Evolutionary conservation across 2,888 invertebrate species (phyloP), one percentile per base, ranked within the genome.

Genomic region (Lottia gigantea): DNA sequence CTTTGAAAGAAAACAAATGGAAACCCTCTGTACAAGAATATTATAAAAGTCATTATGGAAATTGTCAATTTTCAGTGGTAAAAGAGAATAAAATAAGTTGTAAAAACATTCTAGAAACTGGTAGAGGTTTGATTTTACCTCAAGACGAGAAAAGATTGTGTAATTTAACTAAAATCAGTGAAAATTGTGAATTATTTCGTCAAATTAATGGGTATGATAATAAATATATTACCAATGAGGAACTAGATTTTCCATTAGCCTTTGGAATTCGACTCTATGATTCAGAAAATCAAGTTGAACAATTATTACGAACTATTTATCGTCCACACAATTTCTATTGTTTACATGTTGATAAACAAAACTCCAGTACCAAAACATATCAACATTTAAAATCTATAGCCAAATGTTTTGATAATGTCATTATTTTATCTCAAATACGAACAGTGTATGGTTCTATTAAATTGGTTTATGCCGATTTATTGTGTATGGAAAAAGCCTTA

Each of bases 261-360:
- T 86, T 82, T 72, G 76, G 79, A 7, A 79, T 86, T 25, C 74
- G 82, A 63, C 76, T 82, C 69, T 82, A 83, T 72, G 78, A 73
- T n/a, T 71, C 72, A 23, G 74, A 77, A 0, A 80, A 82, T 26
- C 85, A 85, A 64, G 64, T 74, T 66, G 78, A 84, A 64, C 77
- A 84, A 19, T 70, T 87, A 15, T 74, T 87, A 16, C 73, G 85
- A n/a, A 75, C 80, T 7, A 83, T 88, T 31, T 87, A 87, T 72
- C 73, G 82, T 12, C 83, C 83, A 8, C 85, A 87, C 66, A 86
- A 88, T 26, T 70, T 81, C 25, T 88, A 87, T 76, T 88, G 88
- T 72, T 78, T 88, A 15, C 86, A 87, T 66, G 81, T 88, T 1
- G 87, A 88, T 68, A 76, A 68, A 19, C 85, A 85, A 61, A 71